Evolutionary conservation across 2,113 vertebrate species (phyloP), one percentile per base, ranked within the genome.

Genomic region (Protobothrops mucrosquamatus): DNA sequence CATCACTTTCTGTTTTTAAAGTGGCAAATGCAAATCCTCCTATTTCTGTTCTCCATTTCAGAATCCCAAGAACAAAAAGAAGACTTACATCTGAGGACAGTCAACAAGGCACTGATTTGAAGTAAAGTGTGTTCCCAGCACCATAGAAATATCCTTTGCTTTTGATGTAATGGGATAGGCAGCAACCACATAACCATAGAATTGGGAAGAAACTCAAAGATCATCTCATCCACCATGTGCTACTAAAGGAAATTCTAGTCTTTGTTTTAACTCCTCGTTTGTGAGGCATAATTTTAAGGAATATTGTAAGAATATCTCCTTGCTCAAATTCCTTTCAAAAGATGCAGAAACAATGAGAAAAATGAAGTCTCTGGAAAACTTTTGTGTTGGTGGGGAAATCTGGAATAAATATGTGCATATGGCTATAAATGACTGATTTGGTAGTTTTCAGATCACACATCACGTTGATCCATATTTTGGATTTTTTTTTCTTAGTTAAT

Each of bases 1-100:
- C 43, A 56, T 51, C 54, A 59, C 39, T 91, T 93, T 91, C 61
- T 88, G 14, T 81, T 34, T 88, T 88, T 87, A 91, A 57, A 88
- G 43, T 51, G 39, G 54, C 2, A 7, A 61, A 93, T 26, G n/a
- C 2, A 48, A 86, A 52, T 90, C 46, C n/a, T 86, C 46, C 23
- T 90, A 39, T 61, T 85, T 90, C 46, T 93, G 46, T 90, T 86
- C 74, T 54, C 54, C 4, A 3, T 57, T 89, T 92, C 92, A 57
- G 39, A 24, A 46, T 34, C 23, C 54, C 22, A 39, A 81, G 39
- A 91, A 86, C 8, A 29, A 59, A 59, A 59, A 57, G 2, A 15
- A 59, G 29, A 46, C 48, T 81, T 51, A 43, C 43, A 86, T 48
- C 15, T 26, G 11, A 74, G 34, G 54, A 29, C 86, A 55, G 23